A percentile compares a stretch with the other conserved stretches of the same genome.
Conservation (phyloP, 2,888 invertebrate species). For the Meandrusa payeni region DNA sequence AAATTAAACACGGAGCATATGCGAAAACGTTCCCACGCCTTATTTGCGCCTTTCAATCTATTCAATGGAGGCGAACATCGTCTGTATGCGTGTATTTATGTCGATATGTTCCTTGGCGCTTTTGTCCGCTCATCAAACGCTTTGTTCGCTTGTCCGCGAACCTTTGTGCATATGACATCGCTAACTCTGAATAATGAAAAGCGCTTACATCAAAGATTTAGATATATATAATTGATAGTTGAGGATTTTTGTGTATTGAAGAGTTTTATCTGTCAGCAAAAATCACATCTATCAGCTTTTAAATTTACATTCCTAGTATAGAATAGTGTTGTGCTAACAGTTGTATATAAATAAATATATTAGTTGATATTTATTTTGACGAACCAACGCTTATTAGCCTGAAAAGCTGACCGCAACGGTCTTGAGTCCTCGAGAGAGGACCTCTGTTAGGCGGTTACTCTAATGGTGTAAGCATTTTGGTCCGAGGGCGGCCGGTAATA, state of each 20-base stretch:
- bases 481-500: too few species aligned
- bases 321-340: too few species aligned
- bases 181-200: constrained; percentile 32
- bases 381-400: too few species aligned
- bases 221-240: constrained; percentile 5
- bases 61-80: constrained; percentile 36
- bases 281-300: background rate
- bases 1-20: constrained; percentile 44
- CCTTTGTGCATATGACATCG: constrained; percentile 54
- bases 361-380: too few species aligned
- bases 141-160: constrained; percentile 50
- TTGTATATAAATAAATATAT: too few species aligned
- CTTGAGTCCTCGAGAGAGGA: too few species aligned
- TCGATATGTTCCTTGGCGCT: constrained; percentile 36
- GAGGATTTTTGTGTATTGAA: constrained; percentile 1
- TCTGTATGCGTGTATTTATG: constrained; percentile 12
- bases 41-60: constrained; percentile 47
- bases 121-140: constrained; percentile 39
- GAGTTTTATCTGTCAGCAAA: background rate
- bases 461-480: too few species aligned
- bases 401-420: too few species aligned
- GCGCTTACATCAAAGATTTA: constrained; percentile 18
- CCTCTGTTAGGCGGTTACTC: too few species aligned
- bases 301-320: too few species aligned
- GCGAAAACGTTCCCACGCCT: constrained; percentile 61